Evolutionary conservation across 2,888 invertebrate species (phyloP).

Genomic region (Limnephilus lunatus): DNA sequence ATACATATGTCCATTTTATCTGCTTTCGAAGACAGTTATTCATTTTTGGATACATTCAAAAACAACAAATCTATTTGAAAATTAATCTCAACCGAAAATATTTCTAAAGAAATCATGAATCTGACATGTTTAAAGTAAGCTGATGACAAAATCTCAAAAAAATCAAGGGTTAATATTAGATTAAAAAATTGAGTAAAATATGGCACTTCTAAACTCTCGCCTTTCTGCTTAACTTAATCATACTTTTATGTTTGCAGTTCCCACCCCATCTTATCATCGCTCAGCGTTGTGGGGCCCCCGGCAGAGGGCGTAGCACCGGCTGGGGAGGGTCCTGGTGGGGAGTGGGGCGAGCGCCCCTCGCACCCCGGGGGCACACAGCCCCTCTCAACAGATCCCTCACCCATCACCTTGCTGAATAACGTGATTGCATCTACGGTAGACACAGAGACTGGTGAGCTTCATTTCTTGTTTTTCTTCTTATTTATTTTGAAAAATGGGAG

Average conservation of each 20-base stretch:
- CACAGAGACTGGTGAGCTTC: conserved; percentile 61
- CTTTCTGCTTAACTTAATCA: background rate
- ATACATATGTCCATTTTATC: too few relatives aligned
- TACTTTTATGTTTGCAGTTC: conserved; percentile 58
- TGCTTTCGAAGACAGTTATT: too few relatives aligned
- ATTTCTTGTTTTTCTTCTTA: background rate
- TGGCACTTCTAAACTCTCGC: too few relatives aligned
- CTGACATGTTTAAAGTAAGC: too few relatives aligned
- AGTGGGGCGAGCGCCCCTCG: conserved; percentile 66
- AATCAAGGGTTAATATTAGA: too few relatives aligned
- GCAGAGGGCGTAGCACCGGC: background rate
- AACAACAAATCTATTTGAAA: too few relatives aligned
- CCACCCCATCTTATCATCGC: conserved; percentile 70
- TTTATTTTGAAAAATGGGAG: too few relatives aligned
- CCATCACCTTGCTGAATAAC: conserved; percentile 61
- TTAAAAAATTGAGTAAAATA: too few relatives aligned
- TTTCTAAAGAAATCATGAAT: too few relatives aligned
- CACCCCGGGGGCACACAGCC: conserved; percentile 71
- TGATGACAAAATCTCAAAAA: too few relatives aligned
- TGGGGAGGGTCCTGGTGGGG: background rate
- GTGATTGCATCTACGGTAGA: conserved; percentile 65
- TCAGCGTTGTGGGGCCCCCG: conserved; percentile 65
- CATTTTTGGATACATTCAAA: too few relatives aligned
- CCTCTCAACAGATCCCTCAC: conserved; percentile 63
- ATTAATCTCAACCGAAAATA: too few relatives aligned